Percentiles rank a stretch among this genome's conserved stretches.
These are phyloP conservation scores for Centruroides sculpturatus DNA, from an alignment of 1,140 invertebrate species.

Conservation along the genomic window DNA sequence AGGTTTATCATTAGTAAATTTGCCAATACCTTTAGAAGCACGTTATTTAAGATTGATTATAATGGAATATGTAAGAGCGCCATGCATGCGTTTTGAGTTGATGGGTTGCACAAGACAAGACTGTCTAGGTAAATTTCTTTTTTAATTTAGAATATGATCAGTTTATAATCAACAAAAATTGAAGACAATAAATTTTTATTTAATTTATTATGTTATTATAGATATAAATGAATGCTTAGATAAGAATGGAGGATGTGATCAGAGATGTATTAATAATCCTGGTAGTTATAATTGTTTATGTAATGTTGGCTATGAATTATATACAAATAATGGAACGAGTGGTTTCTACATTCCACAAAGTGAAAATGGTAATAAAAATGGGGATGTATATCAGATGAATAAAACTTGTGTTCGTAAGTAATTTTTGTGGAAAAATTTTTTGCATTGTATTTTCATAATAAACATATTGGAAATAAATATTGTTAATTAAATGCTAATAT, in stretches of 20 bases:
- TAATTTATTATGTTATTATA: conserved; percentile 6
- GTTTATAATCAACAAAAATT: neutral
- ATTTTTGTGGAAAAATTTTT: neutral
- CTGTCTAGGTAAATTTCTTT: conserved; percentile 39
- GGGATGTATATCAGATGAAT: conserved; percentile 77
- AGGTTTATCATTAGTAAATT: conserved; percentile 63
- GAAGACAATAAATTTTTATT: neutral
- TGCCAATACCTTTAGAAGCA: conserved; percentile 82
- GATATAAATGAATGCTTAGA: conserved; percentile 83
- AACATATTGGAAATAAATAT: too few relatives aligned
- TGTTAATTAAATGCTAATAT: neutral
- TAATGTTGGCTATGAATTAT: conserved; percentile 84
- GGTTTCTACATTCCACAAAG: conserved; percentile 64
- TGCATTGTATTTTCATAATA: neutral
- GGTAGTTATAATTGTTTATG: conserved; percentile 78
- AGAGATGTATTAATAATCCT: conserved; percentile 78
- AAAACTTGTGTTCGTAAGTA: conserved; percentile 73
- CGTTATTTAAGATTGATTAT: conserved; percentile 75
- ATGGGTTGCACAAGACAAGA: conserved; percentile 85
- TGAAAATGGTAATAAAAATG: conserved; percentile 72
- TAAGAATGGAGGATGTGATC: conserved; percentile 85
- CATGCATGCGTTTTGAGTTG: conserved; percentile 79
- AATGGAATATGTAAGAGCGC: conserved; percentile 69
- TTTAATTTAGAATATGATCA: neutral
- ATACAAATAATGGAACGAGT: conserved; percentile 74